Conservation (phyloP, 2,888 invertebrate genomes). For the Noctua comes region DNA sequence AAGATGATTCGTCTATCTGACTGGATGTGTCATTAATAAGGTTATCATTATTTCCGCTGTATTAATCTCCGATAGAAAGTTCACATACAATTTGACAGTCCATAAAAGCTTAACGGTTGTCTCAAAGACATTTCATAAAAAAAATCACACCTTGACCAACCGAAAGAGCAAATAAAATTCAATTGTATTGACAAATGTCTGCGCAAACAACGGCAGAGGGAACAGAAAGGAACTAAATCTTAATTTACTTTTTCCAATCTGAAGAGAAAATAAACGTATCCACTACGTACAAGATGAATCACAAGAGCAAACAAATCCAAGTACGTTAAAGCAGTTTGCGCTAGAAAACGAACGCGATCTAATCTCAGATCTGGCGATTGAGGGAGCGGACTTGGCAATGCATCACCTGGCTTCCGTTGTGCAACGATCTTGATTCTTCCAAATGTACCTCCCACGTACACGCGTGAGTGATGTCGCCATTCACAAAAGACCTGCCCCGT, state of each 20-base stretch:
- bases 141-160: conserved; percentile 51
- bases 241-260: conserved; percentile 75
- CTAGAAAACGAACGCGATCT: conserved; percentile 84
- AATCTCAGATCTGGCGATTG: conserved; percentile 85
- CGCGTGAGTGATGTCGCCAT: conserved; percentile 80
- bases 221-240: conserved; percentile 67
- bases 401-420: conserved; percentile 89
- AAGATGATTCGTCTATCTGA: conserved; percentile 25
- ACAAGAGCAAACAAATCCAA: conserved; percentile 78
- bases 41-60: conserved; percentile 28
- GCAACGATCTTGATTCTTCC: conserved; percentile 88
- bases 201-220: conserved; percentile 47
- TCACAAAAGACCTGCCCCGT: conserved; percentile 72
- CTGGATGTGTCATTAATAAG: conserved; percentile 21
- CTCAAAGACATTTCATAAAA: conserved; percentile 40
- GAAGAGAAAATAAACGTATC: conserved; percentile 67
- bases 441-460: conserved; percentile 87
- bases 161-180: conserved; percentile 52
- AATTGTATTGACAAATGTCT: conserved; percentile 60
- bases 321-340: conserved; percentile 80
- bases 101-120: conserved; percentile 35
- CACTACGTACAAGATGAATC: conserved; percentile 74
- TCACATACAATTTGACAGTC: conserved; percentile 10
- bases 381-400: conserved; percentile 84
- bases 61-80: conserved; percentile 26